These are phyloP conservation scores for Zosterops japonicus DNA, from an alignment of 2,113 vertebrate species.

Conservation along the genomic window DNA sequence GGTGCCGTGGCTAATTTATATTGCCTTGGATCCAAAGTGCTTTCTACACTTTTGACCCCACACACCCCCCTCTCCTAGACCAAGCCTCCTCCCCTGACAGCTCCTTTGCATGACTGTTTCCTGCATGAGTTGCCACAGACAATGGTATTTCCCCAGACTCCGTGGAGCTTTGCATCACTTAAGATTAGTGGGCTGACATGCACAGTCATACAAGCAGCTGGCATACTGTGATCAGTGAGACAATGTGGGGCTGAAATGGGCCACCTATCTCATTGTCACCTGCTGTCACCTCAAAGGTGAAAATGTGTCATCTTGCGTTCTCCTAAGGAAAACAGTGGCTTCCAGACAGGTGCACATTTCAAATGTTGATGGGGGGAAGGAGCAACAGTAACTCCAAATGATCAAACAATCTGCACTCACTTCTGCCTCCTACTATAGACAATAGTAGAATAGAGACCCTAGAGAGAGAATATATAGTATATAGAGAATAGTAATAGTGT, in stretches of 20 bases:
- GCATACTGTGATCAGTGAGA: constrained; percentile 17
- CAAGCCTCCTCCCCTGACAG: constrained; percentile 8
- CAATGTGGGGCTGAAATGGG: not conserved
- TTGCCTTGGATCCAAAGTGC: constrained; percentile 24
- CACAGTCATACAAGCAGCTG: not conserved
- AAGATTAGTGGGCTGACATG: not conserved
- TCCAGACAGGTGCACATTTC: not conserved
- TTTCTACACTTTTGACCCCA: constrained; percentile 54
- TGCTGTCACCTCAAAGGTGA: not conserved
- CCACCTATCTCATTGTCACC: not conserved
- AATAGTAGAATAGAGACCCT: not conserved
- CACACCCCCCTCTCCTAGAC: not conserved
- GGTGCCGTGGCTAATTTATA: not conserved
- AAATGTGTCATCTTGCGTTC: not conserved
- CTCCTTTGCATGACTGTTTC: constrained; percentile 37
- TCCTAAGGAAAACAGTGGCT: not conserved
- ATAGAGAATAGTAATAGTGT: not conserved
- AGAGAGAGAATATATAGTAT: not conserved
- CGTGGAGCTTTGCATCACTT: not conserved
- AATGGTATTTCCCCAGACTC: constrained; percentile 27
- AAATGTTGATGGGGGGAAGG: not conserved
- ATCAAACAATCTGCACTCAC: not conserved
- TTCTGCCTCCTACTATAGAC: not conserved
- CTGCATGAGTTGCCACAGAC: constrained; percentile 53
- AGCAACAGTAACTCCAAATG: not conserved